Evolutionary conservation across 2,888 invertebrate genomes (phyloP), one percentile per base, ranked within the genome.

Genomic region (Prosapia bicincta): DNA sequence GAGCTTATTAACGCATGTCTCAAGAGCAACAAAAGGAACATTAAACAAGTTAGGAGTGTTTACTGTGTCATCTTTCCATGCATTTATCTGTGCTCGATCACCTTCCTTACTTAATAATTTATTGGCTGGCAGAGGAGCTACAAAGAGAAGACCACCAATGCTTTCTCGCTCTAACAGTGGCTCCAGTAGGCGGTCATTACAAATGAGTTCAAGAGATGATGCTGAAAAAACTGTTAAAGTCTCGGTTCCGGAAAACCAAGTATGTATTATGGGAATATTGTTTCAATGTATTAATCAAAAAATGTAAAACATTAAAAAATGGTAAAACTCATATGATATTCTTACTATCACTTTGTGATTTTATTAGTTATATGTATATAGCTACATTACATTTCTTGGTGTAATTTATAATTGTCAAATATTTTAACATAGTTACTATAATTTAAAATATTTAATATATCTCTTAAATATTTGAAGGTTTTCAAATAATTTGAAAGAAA

Each of bases 1-100:
- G 98, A 97, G 96, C 81, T 88, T 98, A 83, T 89, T 98, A 83
- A 96, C 97, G 76, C 96, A 97, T 88, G 97, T 97, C 78, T 97
- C 97, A 26, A 93, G 97, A 82, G 93, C 95, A 82, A 97, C 98
- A 81, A 98, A 98, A 88, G 93, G 93, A 83, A 96, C 95, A 69
- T 88, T 98, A 83, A 97, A 97, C 88, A 95, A 97, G 85, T 88
- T 98, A 83, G 98, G 98, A 78, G 97, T 98, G 82, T 98, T 98
- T 89, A 98, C 97, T 73, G 98, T 98, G 81, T 98, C 97, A 76
- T 97, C 97, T 80, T 97, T 98, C 88, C 98, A 98, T 86, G 98
- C 98, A 81, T 96, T 97, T 86, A 97, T 98, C 82, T 97, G 97
- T 86, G 97, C 98, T 77, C 91, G 98, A 80, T 96, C 96, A 83